These are phyloP conservation scores for Apis mellifera DNA, from an alignment of 1,140 invertebrate genomes.

Conservation along the genomic window DNA sequence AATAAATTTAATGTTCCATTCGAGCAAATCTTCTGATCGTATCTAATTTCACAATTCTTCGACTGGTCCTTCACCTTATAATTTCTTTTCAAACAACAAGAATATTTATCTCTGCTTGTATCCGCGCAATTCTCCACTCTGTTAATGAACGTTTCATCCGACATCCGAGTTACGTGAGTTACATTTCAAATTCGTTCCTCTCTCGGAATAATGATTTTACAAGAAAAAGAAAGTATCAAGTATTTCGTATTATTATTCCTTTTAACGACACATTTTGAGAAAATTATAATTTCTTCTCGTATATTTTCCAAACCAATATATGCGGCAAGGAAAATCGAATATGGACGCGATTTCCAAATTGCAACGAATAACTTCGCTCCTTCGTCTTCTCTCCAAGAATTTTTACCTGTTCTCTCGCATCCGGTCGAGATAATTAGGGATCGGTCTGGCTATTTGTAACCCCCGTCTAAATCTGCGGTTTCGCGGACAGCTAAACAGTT, in stretches of 20 bases:
- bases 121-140: too few relatives aligned
- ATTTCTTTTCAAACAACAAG: background rate
- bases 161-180: too few relatives aligned
- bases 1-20: background rate
- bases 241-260: too few relatives aligned
- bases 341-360: background rate
- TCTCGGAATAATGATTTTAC: too few relatives aligned
- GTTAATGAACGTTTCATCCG: too few relatives aligned
- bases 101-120: background rate
- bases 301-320: background rate
- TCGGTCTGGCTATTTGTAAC: slow-evolving; percentile 62
- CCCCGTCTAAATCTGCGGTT: slow-evolving; percentile 70
- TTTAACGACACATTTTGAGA: too few relatives aligned
- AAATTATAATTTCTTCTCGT: too few relatives aligned
- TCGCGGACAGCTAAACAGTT: slow-evolving; percentile 54
- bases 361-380: background rate
- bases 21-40: background rate
- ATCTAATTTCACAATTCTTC: too few relatives aligned
- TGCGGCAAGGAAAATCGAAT: background rate
- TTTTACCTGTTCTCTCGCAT: slow-evolving; percentile 64
- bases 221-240: too few relatives aligned
- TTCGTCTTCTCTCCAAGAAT: slow-evolving; percentile 29
- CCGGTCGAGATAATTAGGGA: slow-evolving; percentile 68
- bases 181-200: too few relatives aligned
- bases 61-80: background rate